These are phyloP conservation scores for Cheilosia vernalis DNA, from an alignment of 2,888 invertebrate genomes.

Conservation along the genomic window DNA sequence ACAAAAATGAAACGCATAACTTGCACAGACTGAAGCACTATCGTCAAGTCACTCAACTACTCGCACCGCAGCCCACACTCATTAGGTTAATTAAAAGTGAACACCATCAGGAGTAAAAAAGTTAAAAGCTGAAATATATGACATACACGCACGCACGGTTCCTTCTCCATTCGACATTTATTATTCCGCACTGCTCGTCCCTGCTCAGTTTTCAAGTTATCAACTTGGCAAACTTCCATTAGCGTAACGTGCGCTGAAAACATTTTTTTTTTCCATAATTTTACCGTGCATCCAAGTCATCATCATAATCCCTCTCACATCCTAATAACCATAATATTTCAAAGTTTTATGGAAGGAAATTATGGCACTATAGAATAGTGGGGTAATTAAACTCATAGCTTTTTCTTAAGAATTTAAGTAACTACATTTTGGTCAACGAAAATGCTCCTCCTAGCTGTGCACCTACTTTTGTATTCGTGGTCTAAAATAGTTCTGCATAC, in stretches of 20 bases:
- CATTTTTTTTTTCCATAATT: neutral
- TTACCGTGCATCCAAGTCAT: constrained; percentile 13
- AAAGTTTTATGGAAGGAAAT: constrained; percentile 50
- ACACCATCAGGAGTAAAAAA: constrained; percentile 44
- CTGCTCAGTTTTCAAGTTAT: constrained; percentile 26
- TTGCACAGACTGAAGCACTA: constrained; percentile 29
- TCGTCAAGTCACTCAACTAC: constrained; percentile 28
- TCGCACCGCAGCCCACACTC: constrained; percentile 25
- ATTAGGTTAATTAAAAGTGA: constrained; percentile 68
- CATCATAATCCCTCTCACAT: constrained; percentile 32
- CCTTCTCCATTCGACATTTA: constrained; percentile 3
- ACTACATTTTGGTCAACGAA: constrained; percentile 33
- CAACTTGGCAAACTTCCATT: constrained; percentile 53
- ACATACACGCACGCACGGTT: constrained; percentile 5
- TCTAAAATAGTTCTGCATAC: constrained; percentile 48
- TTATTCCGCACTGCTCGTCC: constrained; percentile 12
- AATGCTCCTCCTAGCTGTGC: constrained; percentile 14
- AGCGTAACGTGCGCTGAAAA: constrained; percentile 31
- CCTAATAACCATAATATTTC: constrained; percentile 48
- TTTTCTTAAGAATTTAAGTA: constrained; percentile 40
- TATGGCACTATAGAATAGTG: constrained; percentile 13
- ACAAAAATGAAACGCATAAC: constrained; percentile 42
- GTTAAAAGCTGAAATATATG: constrained; percentile 38
- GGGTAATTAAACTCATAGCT: constrained; percentile 47
- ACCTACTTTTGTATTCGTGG: constrained; percentile 11